Percentiles rank a stretch among this genome's conserved stretches.
These are phyloP conservation scores for Cheilosia impressa DNA, from an alignment of 2,888 invertebrate species.

Conservation along the genomic window DNA sequence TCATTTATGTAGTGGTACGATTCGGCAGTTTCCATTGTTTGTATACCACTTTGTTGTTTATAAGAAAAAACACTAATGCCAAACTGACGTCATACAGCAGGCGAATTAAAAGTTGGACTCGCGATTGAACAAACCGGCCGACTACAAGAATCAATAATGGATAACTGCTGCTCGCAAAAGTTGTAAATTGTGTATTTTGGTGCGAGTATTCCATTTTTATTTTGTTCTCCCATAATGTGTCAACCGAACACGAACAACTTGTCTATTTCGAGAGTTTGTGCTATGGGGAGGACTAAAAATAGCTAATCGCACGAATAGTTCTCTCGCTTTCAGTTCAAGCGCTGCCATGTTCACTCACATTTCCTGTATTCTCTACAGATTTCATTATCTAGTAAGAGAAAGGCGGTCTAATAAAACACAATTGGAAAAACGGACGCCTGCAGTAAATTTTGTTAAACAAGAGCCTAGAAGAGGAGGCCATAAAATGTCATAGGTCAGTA, in stretches of 20 bases:
- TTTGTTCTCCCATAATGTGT: slow-evolving; percentile 41
- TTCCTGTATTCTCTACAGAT: slow-evolving; percentile 15
- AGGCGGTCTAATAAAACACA: slow-evolving; percentile 20
- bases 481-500: slow-evolving; percentile 66
- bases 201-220: slow-evolving; percentile 31
- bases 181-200: slow-evolving; percentile 40
- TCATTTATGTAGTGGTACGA: slow-evolving; percentile 78
- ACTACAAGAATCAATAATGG: slow-evolving; percentile 55
- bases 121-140: slow-evolving; percentile 14
- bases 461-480: not conserved
- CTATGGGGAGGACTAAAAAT: slow-evolving; percentile 62
- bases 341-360: slow-evolving; percentile 57
- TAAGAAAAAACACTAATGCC: slow-evolving; percentile 15
- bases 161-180: slow-evolving; percentile 44
- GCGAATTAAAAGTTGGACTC: slow-evolving; percentile 18
- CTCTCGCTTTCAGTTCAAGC: slow-evolving; percentile 51
- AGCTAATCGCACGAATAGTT: slow-evolving; percentile 51
- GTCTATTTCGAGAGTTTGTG: slow-evolving; percentile 70
- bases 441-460: slow-evolving; percentile 19
- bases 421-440: slow-evolving; percentile 12
- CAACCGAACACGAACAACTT: slow-evolving; percentile 52
- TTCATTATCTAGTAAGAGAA: slow-evolving; percentile 34
- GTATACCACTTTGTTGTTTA: slow-evolving; percentile 7
- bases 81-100: slow-evolving; percentile 55
- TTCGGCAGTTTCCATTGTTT: slow-evolving; percentile 76